phyloP scores from a whole-genome alignment of 53 echinoderm and acorn worm species.

The Paelopatides confundens region DNA sequence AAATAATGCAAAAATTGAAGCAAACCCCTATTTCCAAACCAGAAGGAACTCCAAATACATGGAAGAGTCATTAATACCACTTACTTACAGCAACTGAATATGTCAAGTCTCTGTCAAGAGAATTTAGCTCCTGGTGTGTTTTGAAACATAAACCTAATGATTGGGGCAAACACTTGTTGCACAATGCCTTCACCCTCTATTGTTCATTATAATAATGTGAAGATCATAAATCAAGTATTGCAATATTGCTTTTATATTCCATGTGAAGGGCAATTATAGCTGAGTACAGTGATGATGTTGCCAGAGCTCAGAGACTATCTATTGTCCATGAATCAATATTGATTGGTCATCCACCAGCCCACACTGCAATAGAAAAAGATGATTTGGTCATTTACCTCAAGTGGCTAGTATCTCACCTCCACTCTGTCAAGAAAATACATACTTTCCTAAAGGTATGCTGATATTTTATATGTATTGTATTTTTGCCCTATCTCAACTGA shows the following conservation, averaged over 20 bases:
- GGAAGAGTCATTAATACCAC: too few species aligned
- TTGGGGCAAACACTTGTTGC: background rate
- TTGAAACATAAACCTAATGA: too few species aligned
- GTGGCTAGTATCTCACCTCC: slow-evolving; percentile 88
- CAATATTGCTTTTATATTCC: too few species aligned
- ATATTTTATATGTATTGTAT: background rate
- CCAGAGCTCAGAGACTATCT: slow-evolving; percentile 82
- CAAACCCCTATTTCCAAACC: too few species aligned
- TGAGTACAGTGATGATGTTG: slow-evolving; percentile 90
- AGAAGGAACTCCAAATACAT: too few species aligned
- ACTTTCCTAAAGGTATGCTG: slow-evolving; percentile 77
- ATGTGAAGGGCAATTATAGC: slow-evolving; percentile 89
- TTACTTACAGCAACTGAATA: too few species aligned
- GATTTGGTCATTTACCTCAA: slow-evolving; percentile 88
- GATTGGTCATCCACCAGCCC: slow-evolving; percentile 80
- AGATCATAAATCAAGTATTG: too few species aligned
- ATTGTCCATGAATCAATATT: slow-evolving; percentile 87
- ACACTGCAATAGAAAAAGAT: slow-evolving; percentile 71
- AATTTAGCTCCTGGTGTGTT: too few species aligned
- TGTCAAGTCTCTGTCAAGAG: too few species aligned
- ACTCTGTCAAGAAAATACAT: slow-evolving; percentile 89
- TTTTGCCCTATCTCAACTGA: too few species aligned
- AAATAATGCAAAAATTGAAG: too few species aligned
- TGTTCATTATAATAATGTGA: too few species aligned
- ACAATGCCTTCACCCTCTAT: background rate